A percentile compares a stretch with the other conserved stretches of the same genome.
Conservation (phyloP, 2,113 vertebrate species). For the Tetraodon nigroviridis region DNA sequence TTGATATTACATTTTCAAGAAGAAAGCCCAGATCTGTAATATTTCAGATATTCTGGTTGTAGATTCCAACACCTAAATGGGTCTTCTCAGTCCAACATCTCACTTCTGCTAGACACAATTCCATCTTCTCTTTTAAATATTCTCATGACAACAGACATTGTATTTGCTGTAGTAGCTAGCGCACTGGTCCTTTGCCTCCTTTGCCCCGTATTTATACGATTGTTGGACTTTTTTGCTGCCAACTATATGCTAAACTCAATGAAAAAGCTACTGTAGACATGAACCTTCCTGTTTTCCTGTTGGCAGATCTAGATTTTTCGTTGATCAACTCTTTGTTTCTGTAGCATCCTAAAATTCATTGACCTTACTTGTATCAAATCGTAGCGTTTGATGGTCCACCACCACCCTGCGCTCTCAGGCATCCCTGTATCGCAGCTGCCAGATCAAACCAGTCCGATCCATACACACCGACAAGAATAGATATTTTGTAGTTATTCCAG, state of each 20-base stretch:
- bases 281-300: constrained; percentile 15
- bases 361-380: constrained; percentile 6
- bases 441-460: constrained; percentile 64
- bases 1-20: too few species aligned
- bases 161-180: too few species aligned
- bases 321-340: constrained; percentile 2
- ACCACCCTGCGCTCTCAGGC: constrained; percentile 4
- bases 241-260: constrained; percentile 1
- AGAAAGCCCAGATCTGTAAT: too few species aligned
- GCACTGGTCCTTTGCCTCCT: too few species aligned
- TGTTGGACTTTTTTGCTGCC: neutral
- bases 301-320: constrained; percentile 17
- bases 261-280: constrained; percentile 18
- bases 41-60: constrained; percentile 8
- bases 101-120: too few species aligned
- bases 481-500: constrained; percentile 59
- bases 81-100: too few species aligned
- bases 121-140: too few species aligned
- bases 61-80: neutral
- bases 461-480: constrained; percentile 58
- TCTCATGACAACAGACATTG: too few species aligned
- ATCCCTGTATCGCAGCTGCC: constrained; percentile 47
- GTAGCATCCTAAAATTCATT: constrained; percentile 31
- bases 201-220: neutral
- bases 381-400: constrained; percentile 31